Percentiles rank a stretch among this genome's conserved stretches.
Conservation (phyloP, 1,140 invertebrate genomes). For the Pseudoatta argentina region DNA sequence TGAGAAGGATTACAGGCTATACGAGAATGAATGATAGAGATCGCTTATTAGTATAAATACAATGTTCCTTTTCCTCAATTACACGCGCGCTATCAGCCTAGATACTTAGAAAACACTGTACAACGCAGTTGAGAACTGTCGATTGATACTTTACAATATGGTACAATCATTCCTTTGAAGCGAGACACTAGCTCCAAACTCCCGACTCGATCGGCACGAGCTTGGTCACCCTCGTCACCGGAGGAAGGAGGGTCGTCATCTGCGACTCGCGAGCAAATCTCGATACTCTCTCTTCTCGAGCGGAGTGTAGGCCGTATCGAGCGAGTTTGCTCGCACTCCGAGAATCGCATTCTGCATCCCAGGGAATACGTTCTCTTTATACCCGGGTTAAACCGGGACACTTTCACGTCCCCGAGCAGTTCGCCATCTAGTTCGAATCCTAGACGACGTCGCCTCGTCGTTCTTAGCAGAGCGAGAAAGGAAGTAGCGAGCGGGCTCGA, state of each 20-base stretch:
- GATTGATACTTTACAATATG: slow-evolving; percentile 86
- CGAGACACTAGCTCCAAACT: slow-evolving; percentile 75
- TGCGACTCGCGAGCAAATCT: slow-evolving; percentile 48
- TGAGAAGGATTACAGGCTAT: slow-evolving; percentile 86
- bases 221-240: not conserved
- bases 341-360: slow-evolving; percentile 42
- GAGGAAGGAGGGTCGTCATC: slow-evolving; percentile 1
- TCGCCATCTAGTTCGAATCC: slow-evolving; percentile 35
- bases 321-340: slow-evolving; percentile 42
- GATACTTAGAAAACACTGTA: slow-evolving; percentile 87
- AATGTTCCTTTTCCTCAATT: slow-evolving; percentile 84
- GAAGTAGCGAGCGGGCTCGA: slow-evolving; percentile 39
- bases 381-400: not conserved
- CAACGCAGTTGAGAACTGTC: slow-evolving; percentile 85
- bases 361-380: not conserved
- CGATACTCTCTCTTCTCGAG: slow-evolving; percentile 58
- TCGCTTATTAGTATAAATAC: slow-evolving; percentile 86
- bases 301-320: slow-evolving; percentile 73
- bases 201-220: slow-evolving; percentile 45
- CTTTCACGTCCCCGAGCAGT: slow-evolving; percentile 12
- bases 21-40: slow-evolving; percentile 87
- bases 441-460: slow-evolving; percentile 67
- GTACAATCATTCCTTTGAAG: slow-evolving; percentile 83
- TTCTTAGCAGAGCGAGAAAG: slow-evolving; percentile 68
- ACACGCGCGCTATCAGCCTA: slow-evolving; percentile 85